Evolutionary conservation across 2,888 invertebrate genomes (phyloP).

Genomic region (Petrolisthes manimaculis): DNA sequence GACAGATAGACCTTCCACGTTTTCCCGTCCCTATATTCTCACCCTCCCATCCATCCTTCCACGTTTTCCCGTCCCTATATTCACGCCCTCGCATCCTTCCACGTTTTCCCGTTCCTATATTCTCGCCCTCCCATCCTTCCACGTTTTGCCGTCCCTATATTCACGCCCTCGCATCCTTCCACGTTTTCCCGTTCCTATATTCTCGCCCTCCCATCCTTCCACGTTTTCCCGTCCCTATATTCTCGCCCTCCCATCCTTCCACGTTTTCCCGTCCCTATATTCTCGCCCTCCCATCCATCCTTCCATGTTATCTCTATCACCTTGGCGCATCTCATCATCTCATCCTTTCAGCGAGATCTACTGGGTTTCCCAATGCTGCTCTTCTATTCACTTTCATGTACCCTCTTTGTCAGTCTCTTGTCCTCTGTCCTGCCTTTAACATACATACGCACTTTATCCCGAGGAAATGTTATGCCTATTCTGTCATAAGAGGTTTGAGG

Average conservation of each 20-base stretch:
- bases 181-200: background rate
- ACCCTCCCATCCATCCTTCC: background rate
- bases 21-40: background rate
- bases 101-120: background rate
- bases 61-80: background rate
- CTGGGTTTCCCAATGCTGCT: background rate
- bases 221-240: background rate
- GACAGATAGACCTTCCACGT: no score
- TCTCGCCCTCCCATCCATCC: background rate
- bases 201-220: no score
- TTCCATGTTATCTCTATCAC: conserved; percentile 14
- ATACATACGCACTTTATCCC: conserved; percentile 6
- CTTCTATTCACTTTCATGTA: background rate
- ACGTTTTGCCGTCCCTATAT: background rate
- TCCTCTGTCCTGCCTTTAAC: background rate
- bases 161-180: background rate
- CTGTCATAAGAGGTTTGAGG: no score
- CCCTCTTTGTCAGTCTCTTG: background rate
- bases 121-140: no score
- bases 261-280: background rate
- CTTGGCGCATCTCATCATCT: background rate
- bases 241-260: background rate
- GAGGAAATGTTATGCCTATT: no score
- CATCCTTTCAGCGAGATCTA: background rate
- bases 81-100: background rate